phyloP scores from a whole-genome alignment of 1,140 invertebrate species.

The Polypedilum vanderplanki region DNA sequence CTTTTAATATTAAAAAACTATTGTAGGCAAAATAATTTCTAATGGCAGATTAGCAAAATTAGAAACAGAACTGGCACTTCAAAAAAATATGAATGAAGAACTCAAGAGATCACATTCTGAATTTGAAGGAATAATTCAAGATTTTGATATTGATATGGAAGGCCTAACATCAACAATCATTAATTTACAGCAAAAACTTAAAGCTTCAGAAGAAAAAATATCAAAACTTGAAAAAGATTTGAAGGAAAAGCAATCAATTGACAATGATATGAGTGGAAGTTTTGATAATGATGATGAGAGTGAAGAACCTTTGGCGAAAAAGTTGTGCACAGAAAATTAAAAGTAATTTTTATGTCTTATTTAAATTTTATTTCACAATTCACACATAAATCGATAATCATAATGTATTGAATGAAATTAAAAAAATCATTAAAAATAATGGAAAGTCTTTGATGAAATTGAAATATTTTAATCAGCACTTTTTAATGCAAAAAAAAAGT shows the following conservation, averaged over 20 bases:
- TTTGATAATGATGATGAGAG: neutral
- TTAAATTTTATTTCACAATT: too few relatives aligned
- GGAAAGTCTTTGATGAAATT: too few relatives aligned
- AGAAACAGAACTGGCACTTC: slow-evolving; percentile 89
- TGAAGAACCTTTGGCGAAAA: neutral
- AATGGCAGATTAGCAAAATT: slow-evolving; percentile 91
- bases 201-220: slow-evolving; percentile 61
- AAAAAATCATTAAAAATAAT: too few relatives aligned
- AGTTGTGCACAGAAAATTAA: neutral
- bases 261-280: neutral
- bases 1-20: too few relatives aligned
- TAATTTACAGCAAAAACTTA: slow-evolving; percentile 85
- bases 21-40: slow-evolving; percentile 74
- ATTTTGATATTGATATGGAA: slow-evolving; percentile 95
- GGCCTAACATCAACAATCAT: slow-evolving; percentile 97
- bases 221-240: slow-evolving; percentile 39
- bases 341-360: neutral
- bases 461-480: too few relatives aligned
- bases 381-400: too few relatives aligned
- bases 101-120: slow-evolving; percentile 97
- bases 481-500: too few relatives aligned
- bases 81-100: slow-evolving; percentile 93
- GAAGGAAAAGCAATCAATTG: neutral
- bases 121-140: slow-evolving; percentile 90
- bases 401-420: too few relatives aligned